Percentiles rank a stretch among this genome's conserved stretches.
phyloP scores from a whole-genome alignment of 2,888 invertebrate species.

The Eucriotettix oculatus region DNA sequence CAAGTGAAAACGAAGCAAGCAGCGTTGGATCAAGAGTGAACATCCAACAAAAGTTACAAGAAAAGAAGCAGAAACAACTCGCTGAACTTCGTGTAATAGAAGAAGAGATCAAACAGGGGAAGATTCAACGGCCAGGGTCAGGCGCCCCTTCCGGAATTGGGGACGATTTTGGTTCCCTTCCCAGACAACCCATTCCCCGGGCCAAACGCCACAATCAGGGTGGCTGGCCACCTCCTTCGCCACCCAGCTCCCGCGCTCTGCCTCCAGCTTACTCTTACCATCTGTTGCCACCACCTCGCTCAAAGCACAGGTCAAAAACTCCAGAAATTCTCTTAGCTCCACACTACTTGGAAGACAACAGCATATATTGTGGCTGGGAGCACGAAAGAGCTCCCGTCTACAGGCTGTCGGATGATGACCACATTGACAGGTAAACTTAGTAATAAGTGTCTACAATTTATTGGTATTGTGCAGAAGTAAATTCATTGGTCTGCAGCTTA shows the following conservation, averaged over 20 bases:
- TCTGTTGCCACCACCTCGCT: constrained; percentile 35
- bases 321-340: constrained; percentile 67
- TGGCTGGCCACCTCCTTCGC: constrained; percentile 26
- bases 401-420: constrained; percentile 17
- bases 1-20: constrained; percentile 57
- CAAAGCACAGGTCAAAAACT: constrained; percentile 46
- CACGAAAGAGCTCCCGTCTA: constrained; percentile 21
- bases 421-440: constrained; percentile 17
- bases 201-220: constrained; percentile 48
- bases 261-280: constrained; percentile 17
- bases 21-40: constrained; percentile 61
- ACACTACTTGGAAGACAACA: constrained; percentile 42
- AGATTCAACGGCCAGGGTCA: constrained; percentile 26
- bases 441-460: neutral
- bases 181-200: constrained; percentile 49
- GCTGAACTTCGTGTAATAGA: constrained; percentile 68
- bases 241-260: constrained; percentile 15
- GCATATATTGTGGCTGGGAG: constrained; percentile 31
- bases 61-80: constrained; percentile 74
- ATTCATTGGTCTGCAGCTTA: no score
- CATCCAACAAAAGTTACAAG: constrained; percentile 72
- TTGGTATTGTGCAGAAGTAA: neutral
- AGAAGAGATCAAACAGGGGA: constrained; percentile 75
- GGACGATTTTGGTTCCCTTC: constrained; percentile 16
- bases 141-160: constrained; percentile 5